A percentile compares a stretch with the other conserved stretches of the same genome.
Conservation (phyloP, 2,888 invertebrate genomes). For the Branchipolynoe longqiensis region DNA sequence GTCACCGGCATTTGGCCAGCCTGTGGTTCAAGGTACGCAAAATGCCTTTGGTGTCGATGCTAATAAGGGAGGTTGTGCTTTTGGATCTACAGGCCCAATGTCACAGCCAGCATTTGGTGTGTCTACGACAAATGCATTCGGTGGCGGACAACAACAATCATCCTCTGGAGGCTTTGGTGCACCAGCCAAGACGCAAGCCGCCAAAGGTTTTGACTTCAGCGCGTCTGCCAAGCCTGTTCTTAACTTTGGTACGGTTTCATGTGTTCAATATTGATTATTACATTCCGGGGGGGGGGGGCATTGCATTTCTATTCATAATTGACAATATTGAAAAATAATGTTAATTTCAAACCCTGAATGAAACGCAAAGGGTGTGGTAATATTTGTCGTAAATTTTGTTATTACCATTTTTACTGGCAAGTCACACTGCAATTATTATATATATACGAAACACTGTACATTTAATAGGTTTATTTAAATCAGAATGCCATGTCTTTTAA, state of each 20-base stretch:
- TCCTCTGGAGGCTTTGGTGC: conserved; percentile 19
- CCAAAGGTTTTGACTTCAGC: conserved; percentile 55
- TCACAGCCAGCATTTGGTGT: not conserved
- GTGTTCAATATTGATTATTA: too few relatives aligned
- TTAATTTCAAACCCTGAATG: too few relatives aligned
- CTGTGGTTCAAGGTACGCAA: not conserved
- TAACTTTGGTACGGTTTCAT: conserved; percentile 44
- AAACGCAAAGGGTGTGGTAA: too few relatives aligned
- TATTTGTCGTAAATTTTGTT: too few relatives aligned
- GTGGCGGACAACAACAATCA: not conserved
- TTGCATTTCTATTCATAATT: too few relatives aligned
- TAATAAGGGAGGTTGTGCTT: not conserved
- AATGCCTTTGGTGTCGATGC: not conserved
- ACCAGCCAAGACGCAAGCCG: conserved; percentile 1
- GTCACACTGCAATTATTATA: too few relatives aligned
- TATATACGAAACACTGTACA: too few relatives aligned
- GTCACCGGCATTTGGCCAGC: conserved; percentile 20
- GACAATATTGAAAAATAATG: too few relatives aligned
- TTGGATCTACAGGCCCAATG: not conserved
- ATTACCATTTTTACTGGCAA: too few relatives aligned
- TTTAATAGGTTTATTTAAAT: too few relatives aligned
- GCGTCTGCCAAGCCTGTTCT: conserved; percentile 10
- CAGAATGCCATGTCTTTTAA: too few relatives aligned
- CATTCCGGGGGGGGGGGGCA: too few relatives aligned
- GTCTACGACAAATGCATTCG: not conserved